Base-by-base conservation (phyloP, 1,140 invertebrate genomes). In the Rhysida immarginata region DNA sequence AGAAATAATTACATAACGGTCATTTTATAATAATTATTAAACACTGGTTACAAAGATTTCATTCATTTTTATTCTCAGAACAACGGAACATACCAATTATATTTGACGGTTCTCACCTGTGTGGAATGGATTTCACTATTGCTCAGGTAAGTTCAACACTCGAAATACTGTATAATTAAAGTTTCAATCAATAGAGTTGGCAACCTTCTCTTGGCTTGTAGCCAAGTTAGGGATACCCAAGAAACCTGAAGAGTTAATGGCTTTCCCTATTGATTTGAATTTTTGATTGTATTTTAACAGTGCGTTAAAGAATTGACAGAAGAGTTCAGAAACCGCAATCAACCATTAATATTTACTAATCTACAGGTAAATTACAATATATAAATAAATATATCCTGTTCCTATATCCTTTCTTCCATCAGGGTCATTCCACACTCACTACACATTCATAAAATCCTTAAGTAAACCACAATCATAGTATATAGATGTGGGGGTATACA, bases 111-210 rank as follows among this genome's bases (percentile, higher is more conserved):
- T 51, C 49, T 27, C 49, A 51, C 26, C 26, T 51, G 20, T 51
- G 49, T 51, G 49, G 49, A 26, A 51, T 51, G 49, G 49, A 51
- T 26, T 51, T 51, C 26, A 51, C 49, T 11, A 27, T 51, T n/a
- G 49, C 49, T 8, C 24, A 51, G 26, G 49, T 51, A 25, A 46
- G 44, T 18, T 5, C 5, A 16, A 16, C 21, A 27, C 26, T 13
- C n/a, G n/a, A n/a, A n/a, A n/a, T 41, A 13, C n/a, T 13, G n/a
- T 41, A 41, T 13, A 41, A 41, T 41, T 13, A 41, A 13, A 41
- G 11, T n/a, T n/a, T n/a, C n/a, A n/a, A n/a, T n/a, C n/a, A n/a
- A 18, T 13, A 48, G 8, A 48, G 23, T 48, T 14, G 8, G 23
- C 23, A 14, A 48, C 13, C 14, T 48, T 11, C 21, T 11, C 11